Evolutionary conservation across 2,888 invertebrate genomes (phyloP), one percentile per base, ranked within the genome.

Genomic region (Drosophila acutilabella): DNA sequence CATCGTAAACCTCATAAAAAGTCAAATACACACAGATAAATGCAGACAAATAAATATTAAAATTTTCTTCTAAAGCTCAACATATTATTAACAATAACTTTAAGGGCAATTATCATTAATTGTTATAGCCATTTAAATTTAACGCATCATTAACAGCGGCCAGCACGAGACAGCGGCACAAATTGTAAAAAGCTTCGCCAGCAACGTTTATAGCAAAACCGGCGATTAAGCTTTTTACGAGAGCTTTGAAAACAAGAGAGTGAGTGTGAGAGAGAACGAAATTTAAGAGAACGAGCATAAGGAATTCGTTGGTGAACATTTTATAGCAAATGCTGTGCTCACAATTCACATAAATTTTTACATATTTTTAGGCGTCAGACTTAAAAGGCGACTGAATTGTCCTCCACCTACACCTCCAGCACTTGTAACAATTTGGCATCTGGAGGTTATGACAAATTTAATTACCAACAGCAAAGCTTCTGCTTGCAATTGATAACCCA

Each of bases 61-160:
- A 65, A 60, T 36, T 70, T 70, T 54, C 41, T 52, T 57, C 33
- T 54, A 64, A 69, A 58, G 66, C 41, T 20, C 40, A 72, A 80
- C 73, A 73, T 73, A 76, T 75, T 80, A 71, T 88, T 70, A 74
- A 86, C 77, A 89, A 86, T 89, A 86, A 86, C 72, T 87, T 87
- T 44, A 77, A 77, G 71, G 67, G 74, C 80, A 84, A 89, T 89
- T 87, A 89, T 69, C 89, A 73, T 89, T 89, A 86, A 86, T 89
- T 87, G 88, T 88, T 81, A 81, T 81, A 58, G 81, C 79, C 85
- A 87, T 85, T 85, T 89, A 85, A 85, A 85, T 85, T 89, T 87
- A 89, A 85, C 88, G 89, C 89, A 84, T 89, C 89, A 89, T 85
- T 85, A 89, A 87, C 79, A 61, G 41, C 58, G 64, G 44, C 70